phyloP scores from a whole-genome alignment of 2,797 vertebrate species.

The Tinamus major region DNA sequence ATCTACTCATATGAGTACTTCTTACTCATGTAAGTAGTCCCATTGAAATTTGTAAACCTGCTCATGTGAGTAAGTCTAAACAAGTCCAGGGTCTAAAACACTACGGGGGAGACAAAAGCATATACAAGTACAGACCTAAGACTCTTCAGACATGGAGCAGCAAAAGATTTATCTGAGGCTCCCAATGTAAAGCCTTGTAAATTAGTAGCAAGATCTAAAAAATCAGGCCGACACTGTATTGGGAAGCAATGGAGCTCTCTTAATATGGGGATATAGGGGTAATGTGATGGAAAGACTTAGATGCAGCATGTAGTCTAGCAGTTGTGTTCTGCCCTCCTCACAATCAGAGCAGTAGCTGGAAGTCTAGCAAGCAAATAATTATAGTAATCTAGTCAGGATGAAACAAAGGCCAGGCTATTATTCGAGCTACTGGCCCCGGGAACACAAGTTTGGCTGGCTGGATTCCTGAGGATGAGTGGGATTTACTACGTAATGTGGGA shows the following conservation, averaged over 20 bases:
- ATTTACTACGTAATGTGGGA: slow-evolving; percentile 36
- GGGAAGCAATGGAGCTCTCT: slow-evolving; percentile 77
- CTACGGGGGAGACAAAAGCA: slow-evolving; percentile 71
- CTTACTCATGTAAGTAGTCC: slow-evolving; percentile 71
- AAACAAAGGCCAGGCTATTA: slow-evolving; percentile 78
- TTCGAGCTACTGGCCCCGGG: slow-evolving; percentile 76
- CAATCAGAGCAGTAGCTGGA: slow-evolving; percentile 75
- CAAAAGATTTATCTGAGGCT: slow-evolving; percentile 76
- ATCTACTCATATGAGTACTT: slow-evolving; percentile 74
- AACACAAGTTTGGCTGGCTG: slow-evolving; percentile 65
- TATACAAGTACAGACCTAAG: slow-evolving; percentile 74
- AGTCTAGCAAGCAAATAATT: slow-evolving; percentile 78
- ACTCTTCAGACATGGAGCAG: slow-evolving; percentile 73
- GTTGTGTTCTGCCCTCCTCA: slow-evolving; percentile 68
- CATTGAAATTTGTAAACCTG: slow-evolving; percentile 75
- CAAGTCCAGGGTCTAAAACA: slow-evolving; percentile 76
- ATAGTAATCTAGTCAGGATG: slow-evolving; percentile 78
- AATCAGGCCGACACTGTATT: slow-evolving; percentile 66
- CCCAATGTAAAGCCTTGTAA: slow-evolving; percentile 74
- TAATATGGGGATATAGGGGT: slow-evolving; percentile 70
- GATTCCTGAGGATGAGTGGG: slow-evolving; percentile 61
- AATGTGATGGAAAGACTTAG: slow-evolving; percentile 72
- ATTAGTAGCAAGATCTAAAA: slow-evolving; percentile 74
- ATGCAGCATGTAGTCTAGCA: slow-evolving; percentile 65
- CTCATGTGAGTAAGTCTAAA: slow-evolving; percentile 73